Evolutionary conservation across 1,140 invertebrate genomes (phyloP), one percentile per base, ranked within the genome.

Genomic region (Heliconius hermathena): DNA sequence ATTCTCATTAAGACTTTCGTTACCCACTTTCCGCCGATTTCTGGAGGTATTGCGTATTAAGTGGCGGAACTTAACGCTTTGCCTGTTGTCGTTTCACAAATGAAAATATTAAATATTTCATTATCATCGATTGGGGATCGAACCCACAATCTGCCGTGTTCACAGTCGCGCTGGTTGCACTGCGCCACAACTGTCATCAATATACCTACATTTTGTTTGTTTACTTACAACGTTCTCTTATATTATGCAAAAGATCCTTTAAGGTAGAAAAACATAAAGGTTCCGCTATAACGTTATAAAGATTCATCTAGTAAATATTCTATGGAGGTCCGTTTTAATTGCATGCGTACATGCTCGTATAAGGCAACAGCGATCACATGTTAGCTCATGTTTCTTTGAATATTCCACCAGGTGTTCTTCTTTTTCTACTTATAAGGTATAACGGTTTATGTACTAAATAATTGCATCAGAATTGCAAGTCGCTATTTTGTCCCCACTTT

Each of bases 381-480:
- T 11, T 16, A 66, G 22, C 13, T 29, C 60, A 66, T 26, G 60
- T 66, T 66, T 29, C 22, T 66, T 57, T 66, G 60, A 18, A 2
- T 66, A 66, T 66, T 52, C 26, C 22, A 66, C 26, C 60, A 66
- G 60, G 60, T 66, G 60, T 29, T 66, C 60, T 66, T 66, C 54
- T 22, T 60, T n/a, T 60, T 22, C 20, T 60, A 26, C n/a, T 60
- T 22, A 60, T 60, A 60, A 60, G 8, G 54, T 16, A 29, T 66
- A 66, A 66, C 26, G 60, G 60, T 66, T 29, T 66, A 57, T 57
- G 20, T 57, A 66, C 60, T 29, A 5, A 22, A 66, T 11, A 66
- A 29, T 26, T 26, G 26, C n/a, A 29, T 66, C 11, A 22, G n/a
- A 20, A 52, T 52, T 52, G 18, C 49, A 20, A 5, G 49, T 8